Percentiles rank a stretch among this genome's conserved stretches.
These are phyloP conservation scores for Liposcelis brunnea DNA, from an alignment of 2,888 invertebrate species.

Conservation along the genomic window DNA sequence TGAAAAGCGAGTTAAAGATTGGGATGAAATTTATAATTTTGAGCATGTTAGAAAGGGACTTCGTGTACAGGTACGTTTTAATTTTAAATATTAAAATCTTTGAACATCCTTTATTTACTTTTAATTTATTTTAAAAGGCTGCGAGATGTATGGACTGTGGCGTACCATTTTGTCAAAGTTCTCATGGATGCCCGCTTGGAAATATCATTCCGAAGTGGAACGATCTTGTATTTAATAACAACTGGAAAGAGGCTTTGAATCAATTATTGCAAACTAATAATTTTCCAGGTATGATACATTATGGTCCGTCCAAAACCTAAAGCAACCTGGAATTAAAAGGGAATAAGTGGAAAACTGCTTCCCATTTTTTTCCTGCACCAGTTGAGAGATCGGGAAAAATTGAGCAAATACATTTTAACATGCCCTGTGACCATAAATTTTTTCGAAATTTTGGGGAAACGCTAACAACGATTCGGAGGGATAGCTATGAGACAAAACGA, in stretches of 20 bases:
- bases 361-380: too few relatives aligned
- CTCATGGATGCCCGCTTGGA: constrained; percentile 90
- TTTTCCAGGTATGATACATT: constrained; percentile 81
- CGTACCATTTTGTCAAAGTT: constrained; percentile 92
- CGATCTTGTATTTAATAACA: constrained; percentile 81
- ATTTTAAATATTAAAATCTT: too few relatives aligned
- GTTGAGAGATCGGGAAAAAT: too few relatives aligned
- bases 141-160: constrained; percentile 99
- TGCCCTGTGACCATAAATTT: constrained; percentile 1
- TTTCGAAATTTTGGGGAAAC: too few relatives aligned
- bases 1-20: constrained; percentile 73
- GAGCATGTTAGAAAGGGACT: constrained; percentile 75
- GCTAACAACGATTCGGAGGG: too few relatives aligned
- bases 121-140: constrained; percentile 29
- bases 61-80: constrained; percentile 39
- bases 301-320: too few relatives aligned
- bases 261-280: constrained; percentile 96
- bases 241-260: constrained; percentile 86
- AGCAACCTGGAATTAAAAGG: too few relatives aligned
- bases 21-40: constrained; percentile 92
- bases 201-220: constrained; percentile 99
- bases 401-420: constrained; percentile 11
- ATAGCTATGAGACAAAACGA: too few relatives aligned
- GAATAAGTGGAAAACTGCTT: too few relatives aligned
- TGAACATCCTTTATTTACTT: too few relatives aligned